phyloP scores from a whole-genome alignment of 1,140 invertebrate species.

The Euura lappo region DNA sequence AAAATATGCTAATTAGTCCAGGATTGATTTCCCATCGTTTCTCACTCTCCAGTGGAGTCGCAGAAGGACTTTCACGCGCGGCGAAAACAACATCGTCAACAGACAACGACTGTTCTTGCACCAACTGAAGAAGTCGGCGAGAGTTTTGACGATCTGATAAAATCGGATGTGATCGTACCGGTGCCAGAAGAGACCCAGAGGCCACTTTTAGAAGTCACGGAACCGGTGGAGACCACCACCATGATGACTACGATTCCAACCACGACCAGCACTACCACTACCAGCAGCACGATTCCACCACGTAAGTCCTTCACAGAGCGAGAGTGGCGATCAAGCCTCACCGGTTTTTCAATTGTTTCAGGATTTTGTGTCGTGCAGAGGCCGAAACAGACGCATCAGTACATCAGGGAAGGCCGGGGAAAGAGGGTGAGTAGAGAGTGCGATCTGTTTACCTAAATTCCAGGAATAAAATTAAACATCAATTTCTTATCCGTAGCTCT shows the following conservation, averaged over 20 bases:
- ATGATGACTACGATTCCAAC: slow-evolving; percentile 58
- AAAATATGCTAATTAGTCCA: not conserved
- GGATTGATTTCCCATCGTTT: slow-evolving; percentile 14
- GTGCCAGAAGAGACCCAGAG: slow-evolving; percentile 52
- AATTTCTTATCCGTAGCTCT: slow-evolving; percentile 68
- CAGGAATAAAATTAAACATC: not conserved
- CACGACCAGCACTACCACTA: slow-evolving; percentile 60
- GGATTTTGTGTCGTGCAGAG: slow-evolving; percentile 83
- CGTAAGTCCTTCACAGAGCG: slow-evolving; percentile 58
- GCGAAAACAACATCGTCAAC: slow-evolving; percentile 58
- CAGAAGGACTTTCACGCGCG: slow-evolving; percentile 83
- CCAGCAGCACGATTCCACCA: slow-evolving; percentile 72
- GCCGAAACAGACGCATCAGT: slow-evolving; percentile 74
- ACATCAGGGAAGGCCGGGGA: slow-evolving; percentile 75
- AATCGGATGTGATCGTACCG: slow-evolving; percentile 51
- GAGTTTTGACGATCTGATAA: slow-evolving; percentile 27
- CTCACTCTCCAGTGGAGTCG: slow-evolving; percentile 78
- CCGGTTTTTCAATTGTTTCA: slow-evolving; percentile 47
- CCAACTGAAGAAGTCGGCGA: slow-evolving; percentile 37
- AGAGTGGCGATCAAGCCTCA: not conserved
- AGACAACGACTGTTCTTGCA: slow-evolving; percentile 49
- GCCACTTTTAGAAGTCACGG: slow-evolving; percentile 46
- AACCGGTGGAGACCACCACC: slow-evolving; percentile 55
- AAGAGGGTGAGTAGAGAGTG: slow-evolving; percentile 68
- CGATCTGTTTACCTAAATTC: slow-evolving; percentile 10